Evolutionary conservation across 2,113 vertebrate species (phyloP).

Genomic region (Engystomops pustulosus): DNA sequence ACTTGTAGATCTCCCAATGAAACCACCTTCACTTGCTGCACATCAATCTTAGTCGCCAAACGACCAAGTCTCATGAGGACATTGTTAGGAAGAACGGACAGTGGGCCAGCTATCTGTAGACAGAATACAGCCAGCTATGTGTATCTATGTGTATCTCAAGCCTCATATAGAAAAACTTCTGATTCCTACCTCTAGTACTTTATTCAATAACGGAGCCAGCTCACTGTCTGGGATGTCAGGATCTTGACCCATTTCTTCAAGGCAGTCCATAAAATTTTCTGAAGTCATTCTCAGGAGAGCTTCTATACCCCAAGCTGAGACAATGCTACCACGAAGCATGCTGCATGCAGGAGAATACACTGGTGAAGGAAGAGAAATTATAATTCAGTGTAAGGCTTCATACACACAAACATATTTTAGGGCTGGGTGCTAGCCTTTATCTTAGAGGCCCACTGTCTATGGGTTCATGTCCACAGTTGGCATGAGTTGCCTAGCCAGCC

Average conservation of each 20-base stretch:
- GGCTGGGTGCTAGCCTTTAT: too few relatives aligned
- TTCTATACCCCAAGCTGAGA: conserved; percentile 1
- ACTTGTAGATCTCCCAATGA: conserved; percentile 19
- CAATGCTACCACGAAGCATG: background rate
- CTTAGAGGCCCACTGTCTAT: too few relatives aligned
- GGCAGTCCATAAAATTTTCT: background rate
- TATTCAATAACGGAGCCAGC: background rate
- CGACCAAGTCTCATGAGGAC: background rate
- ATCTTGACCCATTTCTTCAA: background rate
- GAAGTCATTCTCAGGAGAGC: background rate
- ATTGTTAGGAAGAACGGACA: background rate
- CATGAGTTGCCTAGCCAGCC: too few relatives aligned
- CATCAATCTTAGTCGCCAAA: background rate
- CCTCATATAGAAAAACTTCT: background rate
- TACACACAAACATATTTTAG: too few relatives aligned
- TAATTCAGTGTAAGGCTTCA: too few relatives aligned
- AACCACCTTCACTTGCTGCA: background rate
- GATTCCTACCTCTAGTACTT: background rate
- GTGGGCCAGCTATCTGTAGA: background rate
- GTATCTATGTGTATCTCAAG: background rate
- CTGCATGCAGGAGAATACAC: background rate
- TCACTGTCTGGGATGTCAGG: background rate
- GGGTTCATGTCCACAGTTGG: too few relatives aligned
- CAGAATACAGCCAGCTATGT: background rate
- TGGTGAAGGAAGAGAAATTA: too few relatives aligned